These are phyloP conservation scores for Drosophila teissieri DNA, from an alignment of 1,140 invertebrate species.

Conservation along the genomic window DNA sequence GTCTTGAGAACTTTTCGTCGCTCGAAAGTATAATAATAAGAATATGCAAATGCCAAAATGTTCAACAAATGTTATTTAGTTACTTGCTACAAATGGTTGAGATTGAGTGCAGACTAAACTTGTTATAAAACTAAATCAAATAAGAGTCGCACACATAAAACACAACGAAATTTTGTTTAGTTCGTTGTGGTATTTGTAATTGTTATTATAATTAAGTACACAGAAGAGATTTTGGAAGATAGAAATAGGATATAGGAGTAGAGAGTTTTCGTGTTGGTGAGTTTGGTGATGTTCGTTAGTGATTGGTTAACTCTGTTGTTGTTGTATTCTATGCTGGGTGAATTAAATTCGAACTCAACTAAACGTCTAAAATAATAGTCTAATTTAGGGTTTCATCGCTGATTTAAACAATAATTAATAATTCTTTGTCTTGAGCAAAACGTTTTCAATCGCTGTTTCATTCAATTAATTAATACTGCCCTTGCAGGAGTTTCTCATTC, in stretches of 20 bases:
- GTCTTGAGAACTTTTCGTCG: conserved; percentile 1
- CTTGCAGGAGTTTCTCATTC: conserved; percentile 23
- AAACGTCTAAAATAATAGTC: conserved; percentile 49
- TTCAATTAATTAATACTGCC: conserved; percentile 46
- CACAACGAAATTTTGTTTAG: conserved; percentile 16
- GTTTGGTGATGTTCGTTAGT: conserved; percentile 33
- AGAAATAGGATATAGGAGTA: background rate
- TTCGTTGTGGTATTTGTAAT: conserved; percentile 26
- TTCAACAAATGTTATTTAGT: conserved; percentile 17
- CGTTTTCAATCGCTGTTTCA: conserved; percentile 27
- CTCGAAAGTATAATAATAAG: conserved; percentile 22
- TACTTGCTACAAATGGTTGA: conserved; percentile 46
- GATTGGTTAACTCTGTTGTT: conserved; percentile 39
- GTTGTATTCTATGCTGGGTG: conserved; percentile 55
- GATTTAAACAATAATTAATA: conserved; percentile 26
- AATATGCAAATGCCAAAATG: conserved; percentile 30
- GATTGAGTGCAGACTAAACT: conserved; percentile 29
- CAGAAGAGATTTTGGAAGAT: conserved; percentile 35
- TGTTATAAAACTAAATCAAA: conserved; percentile 37
- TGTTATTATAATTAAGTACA: conserved; percentile 62
- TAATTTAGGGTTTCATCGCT: conserved; percentile 21
- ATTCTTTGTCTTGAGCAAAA: conserved; percentile 57
- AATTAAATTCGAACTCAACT: conserved; percentile 77
- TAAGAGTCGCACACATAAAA: conserved; percentile 42
- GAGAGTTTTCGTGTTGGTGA: conserved; percentile 16